phyloP scores from a whole-genome alignment of 2,888 invertebrate species.

The Halictus ligatus region DNA sequence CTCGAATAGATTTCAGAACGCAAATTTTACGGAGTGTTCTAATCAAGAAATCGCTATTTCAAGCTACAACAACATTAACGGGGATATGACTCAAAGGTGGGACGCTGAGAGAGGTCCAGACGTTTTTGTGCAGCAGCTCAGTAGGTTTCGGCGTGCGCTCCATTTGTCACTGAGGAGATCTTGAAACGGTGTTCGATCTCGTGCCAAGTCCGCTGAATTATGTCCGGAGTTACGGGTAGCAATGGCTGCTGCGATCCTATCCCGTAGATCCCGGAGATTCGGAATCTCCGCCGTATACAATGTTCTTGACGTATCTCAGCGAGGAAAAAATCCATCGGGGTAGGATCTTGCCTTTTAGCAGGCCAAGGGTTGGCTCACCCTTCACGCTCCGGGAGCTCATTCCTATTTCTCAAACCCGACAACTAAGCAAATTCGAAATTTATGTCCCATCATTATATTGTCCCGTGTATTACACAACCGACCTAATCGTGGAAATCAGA shows the following conservation, averaged over 20 bases:
- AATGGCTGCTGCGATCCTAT: slow-evolving; percentile 3
- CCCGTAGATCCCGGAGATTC: slow-evolving; percentile 3
- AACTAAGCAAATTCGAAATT: neutral
- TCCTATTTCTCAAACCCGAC: neutral
- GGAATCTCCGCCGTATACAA: slow-evolving; percentile 9
- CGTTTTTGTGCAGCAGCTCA: neutral
- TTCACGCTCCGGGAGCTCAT: neutral
- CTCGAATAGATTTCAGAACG: too few species aligned
- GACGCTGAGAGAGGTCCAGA: neutral
- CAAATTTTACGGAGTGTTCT: too few species aligned
- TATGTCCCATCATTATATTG: too few species aligned
- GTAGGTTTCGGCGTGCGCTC: neutral
- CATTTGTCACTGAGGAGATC: slow-evolving; percentile 1
- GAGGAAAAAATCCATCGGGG: neutral
- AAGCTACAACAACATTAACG: neutral
- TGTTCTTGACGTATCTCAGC: neutral
- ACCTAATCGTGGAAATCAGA: too few species aligned
- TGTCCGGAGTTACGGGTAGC: slow-evolving; percentile 7
- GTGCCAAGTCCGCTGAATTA: slow-evolving; percentile 9
- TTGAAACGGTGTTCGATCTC: slow-evolving; percentile 1
- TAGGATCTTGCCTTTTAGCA: neutral
- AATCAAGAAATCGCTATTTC: too few species aligned
- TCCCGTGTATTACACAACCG: neutral
- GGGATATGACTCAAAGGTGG: neutral
- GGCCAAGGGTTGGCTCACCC: neutral